Conservation (phyloP, 1,140 invertebrate species). For the Battus philenor region DNA sequence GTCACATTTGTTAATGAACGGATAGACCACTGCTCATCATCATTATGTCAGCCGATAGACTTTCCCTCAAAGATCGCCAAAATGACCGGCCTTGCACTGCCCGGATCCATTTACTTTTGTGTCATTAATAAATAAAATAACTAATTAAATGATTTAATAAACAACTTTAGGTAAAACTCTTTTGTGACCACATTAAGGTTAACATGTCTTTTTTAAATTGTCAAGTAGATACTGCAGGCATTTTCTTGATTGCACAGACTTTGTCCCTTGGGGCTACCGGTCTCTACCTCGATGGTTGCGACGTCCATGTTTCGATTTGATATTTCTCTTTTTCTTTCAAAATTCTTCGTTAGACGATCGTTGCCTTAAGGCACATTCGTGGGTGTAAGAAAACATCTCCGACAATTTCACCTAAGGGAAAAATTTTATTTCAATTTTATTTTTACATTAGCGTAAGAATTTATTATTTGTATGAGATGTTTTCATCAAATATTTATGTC, state of each 20-base stretch:
- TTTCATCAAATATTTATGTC: too few relatives aligned
- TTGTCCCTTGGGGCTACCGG: slow-evolving; percentile 10
- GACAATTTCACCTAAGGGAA: too few relatives aligned
- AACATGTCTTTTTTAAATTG: slow-evolving; percentile 11
- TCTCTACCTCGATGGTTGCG: slow-evolving; percentile 9
- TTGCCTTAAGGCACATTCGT: slow-evolving; percentile 9
- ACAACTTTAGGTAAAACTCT: too few relatives aligned
- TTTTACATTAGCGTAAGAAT: too few relatives aligned
- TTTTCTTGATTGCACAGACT: slow-evolving; percentile 14
- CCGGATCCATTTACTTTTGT: background rate
- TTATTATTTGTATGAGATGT: too few relatives aligned
- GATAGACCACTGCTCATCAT: too few relatives aligned
- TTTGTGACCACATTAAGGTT: too few relatives aligned
- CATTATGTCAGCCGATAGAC: too few relatives aligned
- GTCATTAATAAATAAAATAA: background rate
- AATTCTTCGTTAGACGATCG: slow-evolving; percentile 13
- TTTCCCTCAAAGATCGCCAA: too few relatives aligned
- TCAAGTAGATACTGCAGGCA: slow-evolving; percentile 8
- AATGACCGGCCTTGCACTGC: background rate
- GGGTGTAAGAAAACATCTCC: slow-evolving; percentile 11
- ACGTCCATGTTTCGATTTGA: slow-evolving; percentile 13
- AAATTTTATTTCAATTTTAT: slow-evolving; percentile 7
- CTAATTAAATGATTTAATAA: background rate
- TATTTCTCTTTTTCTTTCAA: slow-evolving; percentile 7
- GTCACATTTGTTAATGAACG: too few relatives aligned